A percentile compares a stretch with the other conserved stretches of the same genome.
Evolutionary conservation across 2,797 vertebrate species (phyloP).

Genomic region (Sebastes baramenuke): DNA sequence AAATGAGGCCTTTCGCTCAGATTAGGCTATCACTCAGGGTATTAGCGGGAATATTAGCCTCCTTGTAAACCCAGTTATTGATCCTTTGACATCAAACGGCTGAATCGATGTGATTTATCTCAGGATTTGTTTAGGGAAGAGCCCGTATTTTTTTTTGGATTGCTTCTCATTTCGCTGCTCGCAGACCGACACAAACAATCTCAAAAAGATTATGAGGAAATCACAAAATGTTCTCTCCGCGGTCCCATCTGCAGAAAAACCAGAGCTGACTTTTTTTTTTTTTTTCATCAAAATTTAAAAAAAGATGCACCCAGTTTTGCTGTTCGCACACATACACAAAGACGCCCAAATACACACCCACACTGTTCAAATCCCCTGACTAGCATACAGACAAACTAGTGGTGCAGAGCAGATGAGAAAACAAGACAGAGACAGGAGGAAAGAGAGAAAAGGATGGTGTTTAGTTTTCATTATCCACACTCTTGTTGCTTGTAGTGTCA

Average conservation of each 20-base stretch:
- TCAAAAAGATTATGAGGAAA: constrained; percentile 40
- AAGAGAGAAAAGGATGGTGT: constrained; percentile 44
- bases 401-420: constrained; percentile 53
- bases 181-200: constrained; percentile 22
- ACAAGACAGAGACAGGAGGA: constrained; percentile 37
- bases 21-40: constrained; percentile 37
- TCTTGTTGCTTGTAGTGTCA: constrained; percentile 67
- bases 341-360: neutral
- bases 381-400: constrained; percentile 51
- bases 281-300: constrained; percentile 40
- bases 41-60: constrained; percentile 42
- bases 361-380: constrained; percentile 52
- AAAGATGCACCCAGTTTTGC: constrained; percentile 39
- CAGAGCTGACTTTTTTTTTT: neutral
- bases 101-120: constrained; percentile 20
- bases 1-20: constrained; percentile 38
- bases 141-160: neutral
- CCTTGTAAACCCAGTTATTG: constrained; percentile 31
- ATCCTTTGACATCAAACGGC: constrained; percentile 36
- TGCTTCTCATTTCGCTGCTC: constrained; percentile 5
- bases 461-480: constrained; percentile 74
- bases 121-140: neutral
- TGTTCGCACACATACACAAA: constrained; percentile 10
- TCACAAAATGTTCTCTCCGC: constrained; percentile 32
- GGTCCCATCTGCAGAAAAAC: constrained; percentile 33